phyloP scores from a whole-genome alignment of 2,113 vertebrate species.

The Ameiurus melas region DNA sequence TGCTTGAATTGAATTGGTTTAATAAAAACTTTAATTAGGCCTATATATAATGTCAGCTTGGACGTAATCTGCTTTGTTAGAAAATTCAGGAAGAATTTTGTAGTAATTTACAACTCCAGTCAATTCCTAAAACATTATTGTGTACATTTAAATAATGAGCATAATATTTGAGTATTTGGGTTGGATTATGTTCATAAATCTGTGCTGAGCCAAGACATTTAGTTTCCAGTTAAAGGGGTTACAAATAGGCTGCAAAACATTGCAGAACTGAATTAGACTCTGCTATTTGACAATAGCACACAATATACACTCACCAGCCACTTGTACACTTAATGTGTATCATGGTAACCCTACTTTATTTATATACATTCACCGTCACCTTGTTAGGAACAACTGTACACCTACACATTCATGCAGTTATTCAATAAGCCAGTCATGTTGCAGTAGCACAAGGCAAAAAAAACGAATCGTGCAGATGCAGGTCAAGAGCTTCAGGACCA shows the following conservation, averaged over 20 bases:
- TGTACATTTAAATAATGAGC: neutral
- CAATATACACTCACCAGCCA: neutral
- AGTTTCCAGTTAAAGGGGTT: neutral
- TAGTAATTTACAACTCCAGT: neutral
- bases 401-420: too few relatives aligned
- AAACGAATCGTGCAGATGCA: too few relatives aligned
- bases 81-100: neutral
- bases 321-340: neutral
- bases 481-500: too few relatives aligned
- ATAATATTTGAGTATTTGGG: neutral
- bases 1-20: neutral
- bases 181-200: neutral
- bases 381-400: too few relatives aligned
- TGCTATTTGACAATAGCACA: neutral
- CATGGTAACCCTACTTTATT: neutral
- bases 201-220: neutral
- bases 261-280: neutral
- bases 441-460: too few relatives aligned
- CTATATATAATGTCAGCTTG: neutral
- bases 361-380: neutral
- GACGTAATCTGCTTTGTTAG: neutral
- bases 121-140: neutral
- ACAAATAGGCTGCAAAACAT: neutral
- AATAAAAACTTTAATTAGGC: neutral
- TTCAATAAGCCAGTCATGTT: too few relatives aligned